Conservation (phyloP, 1,140 invertebrate genomes). For the Drosophila pruinosa region DNA sequence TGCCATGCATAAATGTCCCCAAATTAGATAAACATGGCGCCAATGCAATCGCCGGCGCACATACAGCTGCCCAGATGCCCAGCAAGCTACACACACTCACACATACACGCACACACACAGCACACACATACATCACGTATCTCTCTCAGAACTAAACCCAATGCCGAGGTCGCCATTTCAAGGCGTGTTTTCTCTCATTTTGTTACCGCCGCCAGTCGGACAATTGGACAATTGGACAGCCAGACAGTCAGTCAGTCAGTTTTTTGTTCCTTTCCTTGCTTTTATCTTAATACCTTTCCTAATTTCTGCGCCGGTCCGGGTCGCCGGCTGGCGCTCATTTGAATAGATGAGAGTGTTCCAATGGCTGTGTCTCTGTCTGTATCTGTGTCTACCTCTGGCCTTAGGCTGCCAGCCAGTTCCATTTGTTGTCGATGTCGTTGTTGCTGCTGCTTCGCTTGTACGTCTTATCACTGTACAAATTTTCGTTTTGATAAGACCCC, state of each 20-base stretch:
- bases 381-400: conserved; percentile 6
- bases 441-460: conserved; percentile 21
- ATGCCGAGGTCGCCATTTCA: conserved; percentile 52
- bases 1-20: conserved; percentile 83
- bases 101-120: background rate
- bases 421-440: conserved; percentile 21
- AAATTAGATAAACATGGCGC: conserved; percentile 83
- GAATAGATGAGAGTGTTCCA: conserved; percentile 52
- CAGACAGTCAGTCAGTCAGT: conserved; percentile 3
- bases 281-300: conserved; percentile 81
- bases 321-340: conserved; percentile 57
- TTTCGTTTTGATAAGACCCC: conserved; percentile 73
- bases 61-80: conserved; percentile 39
- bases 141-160: conserved; percentile 10
- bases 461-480: conserved; percentile 70
- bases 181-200: conserved; percentile 59
- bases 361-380: background rate
- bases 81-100: conserved; percentile 6
- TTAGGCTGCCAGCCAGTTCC: background rate
- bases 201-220: conserved; percentile 7
- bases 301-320: conserved; percentile 53
- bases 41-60: conserved; percentile 79
- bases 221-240: background rate
- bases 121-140: background rate
- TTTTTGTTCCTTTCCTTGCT: background rate